phyloP scores from a whole-genome alignment of 2,113 vertebrate species.

The Megaceryle maxima region DNA sequence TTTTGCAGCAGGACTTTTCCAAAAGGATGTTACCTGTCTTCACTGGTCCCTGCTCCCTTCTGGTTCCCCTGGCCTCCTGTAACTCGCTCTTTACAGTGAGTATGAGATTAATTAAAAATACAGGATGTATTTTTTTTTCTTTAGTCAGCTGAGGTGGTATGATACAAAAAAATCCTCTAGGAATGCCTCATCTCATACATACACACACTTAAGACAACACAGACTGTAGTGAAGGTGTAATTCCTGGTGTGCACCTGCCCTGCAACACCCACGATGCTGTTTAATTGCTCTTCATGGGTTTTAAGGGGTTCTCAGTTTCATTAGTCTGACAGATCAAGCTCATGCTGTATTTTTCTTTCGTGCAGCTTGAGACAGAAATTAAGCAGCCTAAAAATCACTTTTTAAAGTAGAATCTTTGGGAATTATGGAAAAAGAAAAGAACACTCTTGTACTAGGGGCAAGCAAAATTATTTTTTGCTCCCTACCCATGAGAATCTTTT shows the following conservation, averaged over 20 bases:
- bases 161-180: neutral
- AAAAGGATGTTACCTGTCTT: neutral
- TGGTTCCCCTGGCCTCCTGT: neutral
- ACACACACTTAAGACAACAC: rapidly evolving
- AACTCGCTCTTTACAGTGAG: neutral
- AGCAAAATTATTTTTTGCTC: neutral
- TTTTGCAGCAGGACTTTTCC: neutral
- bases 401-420: neutral
- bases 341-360: neutral
- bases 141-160: neutral
- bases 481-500: neutral
- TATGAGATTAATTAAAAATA: neutral
- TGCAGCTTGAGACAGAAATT: neutral
- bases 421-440: neutral
- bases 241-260: neutral
- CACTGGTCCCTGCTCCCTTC: neutral
- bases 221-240: neutral
- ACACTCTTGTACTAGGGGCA: neutral
- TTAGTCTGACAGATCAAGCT: neutral
- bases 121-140: neutral
- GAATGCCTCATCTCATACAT: neutral
- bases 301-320: neutral
- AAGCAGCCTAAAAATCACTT: neutral
- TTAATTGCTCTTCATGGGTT: neutral
- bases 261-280: neutral